Evolutionary conservation across 2,113 vertebrate species (phyloP).

Genomic region (Pteruthius melanotis): DNA sequence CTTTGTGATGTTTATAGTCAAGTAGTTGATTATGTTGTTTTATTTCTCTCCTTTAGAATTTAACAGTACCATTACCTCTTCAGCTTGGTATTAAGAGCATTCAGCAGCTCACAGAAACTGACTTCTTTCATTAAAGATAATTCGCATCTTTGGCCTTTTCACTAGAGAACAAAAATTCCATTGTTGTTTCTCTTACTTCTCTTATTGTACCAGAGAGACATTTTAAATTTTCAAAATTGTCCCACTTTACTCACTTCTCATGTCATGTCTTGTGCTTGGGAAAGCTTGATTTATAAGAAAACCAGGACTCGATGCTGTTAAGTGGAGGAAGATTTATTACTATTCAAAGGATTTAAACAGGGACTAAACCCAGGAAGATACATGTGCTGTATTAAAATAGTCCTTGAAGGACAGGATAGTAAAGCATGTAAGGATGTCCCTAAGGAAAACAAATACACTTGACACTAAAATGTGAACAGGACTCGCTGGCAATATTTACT

Average conservation of each 20-base stretch:
- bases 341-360: neutral
- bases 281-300: neutral
- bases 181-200: neutral
- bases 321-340: neutral
- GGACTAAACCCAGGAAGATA: neutral
- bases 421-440: neutral
- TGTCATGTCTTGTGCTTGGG: neutral
- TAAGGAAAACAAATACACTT: neutral
- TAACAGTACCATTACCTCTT: neutral
- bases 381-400: neutral
- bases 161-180: neutral
- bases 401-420: neutral
- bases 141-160: neutral
- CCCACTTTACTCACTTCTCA: neutral
- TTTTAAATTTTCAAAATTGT: neutral
- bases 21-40: neutral
- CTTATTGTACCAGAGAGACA: neutral
- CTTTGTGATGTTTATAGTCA: neutral
- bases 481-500: neutral
- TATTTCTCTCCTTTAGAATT: neutral
- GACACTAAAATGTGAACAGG: neutral
- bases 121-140: neutral
- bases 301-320: neutral
- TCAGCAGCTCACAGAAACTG: neutral
- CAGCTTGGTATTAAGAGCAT: neutral